These are phyloP conservation scores for Pseudochaenichthys georgianus DNA, from an alignment of 2,797 vertebrate species.

Conservation along the genomic window DNA sequence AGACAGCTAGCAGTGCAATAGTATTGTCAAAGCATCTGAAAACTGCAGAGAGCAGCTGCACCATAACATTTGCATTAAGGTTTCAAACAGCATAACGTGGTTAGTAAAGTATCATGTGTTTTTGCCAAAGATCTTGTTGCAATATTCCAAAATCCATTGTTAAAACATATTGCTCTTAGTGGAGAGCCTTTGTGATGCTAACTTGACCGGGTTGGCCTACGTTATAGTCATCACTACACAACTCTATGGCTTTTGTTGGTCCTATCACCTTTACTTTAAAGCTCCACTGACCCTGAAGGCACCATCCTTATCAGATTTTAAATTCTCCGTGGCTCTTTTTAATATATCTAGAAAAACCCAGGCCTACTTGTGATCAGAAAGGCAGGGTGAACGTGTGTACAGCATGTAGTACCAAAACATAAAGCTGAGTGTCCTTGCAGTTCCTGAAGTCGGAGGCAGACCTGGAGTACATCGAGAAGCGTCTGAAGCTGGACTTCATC, in stretches of 20 bases:
- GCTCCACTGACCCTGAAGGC: too few relatives aligned
- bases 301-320: too few relatives aligned
- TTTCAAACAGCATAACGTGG: too few relatives aligned
- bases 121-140: too few relatives aligned
- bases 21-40: constrained; percentile 99
- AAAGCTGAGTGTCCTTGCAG: constrained; percentile 81
- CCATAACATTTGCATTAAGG: neutral
- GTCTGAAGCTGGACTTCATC: constrained; percentile 91
- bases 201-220: too few relatives aligned
- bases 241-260: too few relatives aligned
- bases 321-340: neutral
- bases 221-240: too few relatives aligned
- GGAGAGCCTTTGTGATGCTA: too few relatives aligned
- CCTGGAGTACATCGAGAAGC: constrained; percentile 93
- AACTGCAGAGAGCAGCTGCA: constrained; percentile 78
- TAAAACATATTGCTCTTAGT: too few relatives aligned
- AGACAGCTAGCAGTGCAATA: constrained; percentile 99
- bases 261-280: too few relatives aligned
- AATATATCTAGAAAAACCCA: neutral
- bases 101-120: too few relatives aligned
- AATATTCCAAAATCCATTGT: too few relatives aligned
- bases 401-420: neutral
- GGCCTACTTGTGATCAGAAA: neutral
- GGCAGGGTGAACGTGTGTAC: neutral
- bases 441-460: constrained; percentile 96